Evolutionary conservation across 2,113 vertebrate species (phyloP), one percentile per base, ranked within the genome.

Genomic region (Osmerus mordax): DNA sequence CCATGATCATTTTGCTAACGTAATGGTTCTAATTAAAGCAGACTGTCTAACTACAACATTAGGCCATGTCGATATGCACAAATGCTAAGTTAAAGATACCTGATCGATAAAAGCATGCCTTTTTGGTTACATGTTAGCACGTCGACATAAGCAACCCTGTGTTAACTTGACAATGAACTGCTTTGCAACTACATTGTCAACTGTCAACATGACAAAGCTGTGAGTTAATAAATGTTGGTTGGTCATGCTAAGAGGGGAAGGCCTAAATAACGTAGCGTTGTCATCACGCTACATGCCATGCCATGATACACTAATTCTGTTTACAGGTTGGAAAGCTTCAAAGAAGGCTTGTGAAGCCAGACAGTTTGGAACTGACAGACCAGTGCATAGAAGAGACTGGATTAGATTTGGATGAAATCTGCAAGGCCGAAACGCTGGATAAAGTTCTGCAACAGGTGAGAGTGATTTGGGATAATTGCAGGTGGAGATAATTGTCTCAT

Each of bases 391-490:
- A 97, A 81, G 94, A 94, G 68, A 97, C 93, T 0, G 94, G 94
- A 3, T 87, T 98, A 86, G 93, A 86, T 9, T 62, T 92, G 28
- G 95, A 97, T 28, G 95, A 95, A 61, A 1, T 99, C 75, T 63
- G 88, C 76, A 91, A 93, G 79, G 97, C 96, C 2, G 95, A 97
- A 69, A 93, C 95, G 0, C 89, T 98, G 89, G 97, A 98, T 79
- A 91, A 92, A 70, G 94, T 93, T 72, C 89, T 98, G 74, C 95
- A 95, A 23, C 94, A 98, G 95, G 97, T 99, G 91, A 96, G 91
- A 64, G 58, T 55, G 56, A 0, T 11, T 56, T 72, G 5, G 9
- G 28, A 3, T 21, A 21, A 71, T 72, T 18, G 51, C 28, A 1
- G 58, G n/a, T 21, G 25, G 47, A 18, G 23, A 53, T 53, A 11